These are phyloP conservation scores for Chrosomus eos DNA, from an alignment of 2,797 vertebrate genomes.

Conservation along the genomic window DNA sequence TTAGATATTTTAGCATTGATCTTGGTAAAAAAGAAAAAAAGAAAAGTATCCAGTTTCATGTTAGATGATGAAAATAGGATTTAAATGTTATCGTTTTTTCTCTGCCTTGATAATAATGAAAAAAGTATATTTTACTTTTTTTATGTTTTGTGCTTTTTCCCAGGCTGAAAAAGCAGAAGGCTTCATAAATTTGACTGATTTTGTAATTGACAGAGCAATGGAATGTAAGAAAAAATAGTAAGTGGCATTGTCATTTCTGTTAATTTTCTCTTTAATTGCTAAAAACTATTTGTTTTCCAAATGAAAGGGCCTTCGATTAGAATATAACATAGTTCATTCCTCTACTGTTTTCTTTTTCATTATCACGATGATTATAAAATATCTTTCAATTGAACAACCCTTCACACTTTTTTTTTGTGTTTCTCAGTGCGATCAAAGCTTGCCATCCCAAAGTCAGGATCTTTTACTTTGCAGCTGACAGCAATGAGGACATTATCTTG, in stretches of 20 bases:
- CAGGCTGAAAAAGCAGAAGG: conserved; percentile 97
- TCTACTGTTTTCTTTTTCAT: not conserved
- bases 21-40: not conserved
- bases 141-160: conserved; percentile 55
- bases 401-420: not conserved
- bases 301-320: not conserved
- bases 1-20: not conserved
- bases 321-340: not conserved
- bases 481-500: conserved; percentile 90
- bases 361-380: no score
- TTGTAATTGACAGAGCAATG: conserved; percentile 88
- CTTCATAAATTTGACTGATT: conserved; percentile 93
- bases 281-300: not conserved
- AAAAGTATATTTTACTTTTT: not conserved
- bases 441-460: conserved; percentile 94
- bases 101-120: not conserved
- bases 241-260: conserved; percentile 67
- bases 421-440: conserved; percentile 91
- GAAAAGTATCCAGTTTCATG: not conserved
- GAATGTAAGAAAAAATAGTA: conserved; percentile 99
- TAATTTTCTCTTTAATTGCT: not conserved
- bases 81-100: not conserved
- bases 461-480: conserved; percentile 97
- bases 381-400: not conserved
- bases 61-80: not conserved